phyloP scores from a whole-genome alignment of 2,113 vertebrate species.

The Nesoenas mayeri region DNA sequence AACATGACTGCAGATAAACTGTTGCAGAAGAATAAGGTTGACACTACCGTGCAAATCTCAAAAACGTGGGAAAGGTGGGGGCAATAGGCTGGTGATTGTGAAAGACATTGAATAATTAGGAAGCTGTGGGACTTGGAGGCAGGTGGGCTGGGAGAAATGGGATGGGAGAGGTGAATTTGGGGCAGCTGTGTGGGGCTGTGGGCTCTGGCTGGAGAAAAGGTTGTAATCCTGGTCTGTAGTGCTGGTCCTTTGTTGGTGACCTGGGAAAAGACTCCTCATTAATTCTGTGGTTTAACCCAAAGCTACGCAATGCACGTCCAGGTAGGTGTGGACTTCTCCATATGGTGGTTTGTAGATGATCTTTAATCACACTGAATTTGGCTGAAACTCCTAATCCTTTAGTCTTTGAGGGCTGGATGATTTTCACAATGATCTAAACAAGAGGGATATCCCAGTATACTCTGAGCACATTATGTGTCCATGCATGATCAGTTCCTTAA shows the following conservation, averaged over 20 bases:
- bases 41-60: background rate
- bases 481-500: background rate
- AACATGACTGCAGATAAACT: background rate
- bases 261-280: background rate
- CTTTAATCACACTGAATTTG: background rate
- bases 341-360: background rate
- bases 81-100: background rate
- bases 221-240: accelerated
- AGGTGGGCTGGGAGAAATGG: background rate
- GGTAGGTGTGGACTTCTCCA: background rate
- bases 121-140: background rate
- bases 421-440: background rate
- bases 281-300: background rate
- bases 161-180: background rate
- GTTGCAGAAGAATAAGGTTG: background rate
- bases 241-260: background rate
- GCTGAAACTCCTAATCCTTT: background rate
- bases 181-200: background rate
- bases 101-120: accelerated
- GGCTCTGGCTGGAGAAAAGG: background rate
- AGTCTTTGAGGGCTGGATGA: background rate
- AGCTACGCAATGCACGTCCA: accelerated
- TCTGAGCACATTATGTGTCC: accelerated
- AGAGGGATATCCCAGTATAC: background rate
- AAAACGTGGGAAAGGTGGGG: accelerated